Conservation (phyloP, 2,113 vertebrate genomes). For the Brienomyrus longianalis region DNA sequence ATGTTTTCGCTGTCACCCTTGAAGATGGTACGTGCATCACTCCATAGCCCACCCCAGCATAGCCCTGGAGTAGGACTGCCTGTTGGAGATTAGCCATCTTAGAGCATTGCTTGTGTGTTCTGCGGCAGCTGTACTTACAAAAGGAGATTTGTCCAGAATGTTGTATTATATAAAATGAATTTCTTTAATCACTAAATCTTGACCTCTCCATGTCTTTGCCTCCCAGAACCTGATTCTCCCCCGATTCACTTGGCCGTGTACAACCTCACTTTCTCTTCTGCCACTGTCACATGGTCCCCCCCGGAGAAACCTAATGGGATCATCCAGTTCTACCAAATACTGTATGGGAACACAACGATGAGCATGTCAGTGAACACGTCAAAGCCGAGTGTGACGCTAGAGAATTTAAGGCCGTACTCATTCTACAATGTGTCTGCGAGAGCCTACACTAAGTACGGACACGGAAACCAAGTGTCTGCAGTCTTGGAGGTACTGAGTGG, state of each 20-base stretch:
- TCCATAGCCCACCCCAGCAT: too few species aligned
- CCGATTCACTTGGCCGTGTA: slow-evolving; percentile 66
- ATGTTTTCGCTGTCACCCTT: slow-evolving; percentile 75
- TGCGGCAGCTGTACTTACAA: background rate
- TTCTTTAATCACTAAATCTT: background rate
- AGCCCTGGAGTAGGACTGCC: background rate
- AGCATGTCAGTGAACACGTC: slow-evolving; percentile 64
- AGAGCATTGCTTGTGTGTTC: background rate
- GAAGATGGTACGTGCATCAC: slow-evolving; percentile 77
- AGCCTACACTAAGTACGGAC: slow-evolving; percentile 74
- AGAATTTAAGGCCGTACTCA: slow-evolving; percentile 70
- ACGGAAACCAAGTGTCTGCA: slow-evolving; percentile 79
- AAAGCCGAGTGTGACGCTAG: slow-evolving; percentile 57
- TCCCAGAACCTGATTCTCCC: slow-evolving; percentile 81
- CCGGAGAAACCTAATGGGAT: slow-evolving; percentile 80
- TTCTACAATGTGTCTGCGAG: slow-evolving; percentile 78
- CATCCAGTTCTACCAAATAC: slow-evolving; percentile 76
- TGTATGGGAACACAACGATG: slow-evolving; percentile 59
- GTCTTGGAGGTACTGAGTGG: slow-evolving; percentile 71
- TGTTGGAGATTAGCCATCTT: background rate
- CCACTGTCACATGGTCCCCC: slow-evolving; percentile 73
- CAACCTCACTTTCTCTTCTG: slow-evolving; percentile 67
- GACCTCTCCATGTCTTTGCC: slow-evolving; percentile 8
- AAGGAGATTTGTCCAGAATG: background rate
- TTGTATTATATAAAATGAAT: background rate